A percentile compares a stretch with the other conserved stretches of the same genome.
phyloP scores from a whole-genome alignment of 2,797 vertebrate species.

The Petrocephalus schoutedeni region DNA sequence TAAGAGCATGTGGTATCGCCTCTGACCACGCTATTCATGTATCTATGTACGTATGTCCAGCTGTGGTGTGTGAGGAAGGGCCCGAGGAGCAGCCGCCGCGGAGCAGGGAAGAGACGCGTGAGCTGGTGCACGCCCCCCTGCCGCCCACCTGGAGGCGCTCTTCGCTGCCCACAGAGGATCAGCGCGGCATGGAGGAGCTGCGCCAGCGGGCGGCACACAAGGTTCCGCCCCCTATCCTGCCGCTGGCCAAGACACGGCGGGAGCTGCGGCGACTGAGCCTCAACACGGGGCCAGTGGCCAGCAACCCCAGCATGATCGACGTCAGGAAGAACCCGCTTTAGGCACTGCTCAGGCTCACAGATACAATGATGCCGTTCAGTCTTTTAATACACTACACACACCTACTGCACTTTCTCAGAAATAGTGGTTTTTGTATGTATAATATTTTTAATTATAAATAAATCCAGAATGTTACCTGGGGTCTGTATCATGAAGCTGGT shows the following conservation, averaged over 20 bases:
- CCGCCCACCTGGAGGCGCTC: conserved; percentile 86
- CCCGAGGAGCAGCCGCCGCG: conserved; percentile 46
- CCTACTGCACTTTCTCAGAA: conserved; percentile 9
- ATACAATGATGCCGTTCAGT: background rate
- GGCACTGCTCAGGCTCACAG: conserved; percentile 24
- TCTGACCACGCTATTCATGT: background rate
- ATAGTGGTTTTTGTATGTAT: conserved; percentile 9
- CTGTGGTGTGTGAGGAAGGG: conserved; percentile 16
- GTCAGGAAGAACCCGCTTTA: conserved; percentile 84
- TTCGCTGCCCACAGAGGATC: conserved; percentile 75
- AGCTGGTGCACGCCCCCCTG: conserved; percentile 76
- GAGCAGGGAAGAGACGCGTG: conserved; percentile 69
- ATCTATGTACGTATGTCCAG: background rate
- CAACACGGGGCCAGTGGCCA: conserved; percentile 50
- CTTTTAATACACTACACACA: background rate
- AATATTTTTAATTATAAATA: conserved; percentile 12
- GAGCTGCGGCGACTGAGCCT: conserved; percentile 74
- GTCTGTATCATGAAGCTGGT: background rate
- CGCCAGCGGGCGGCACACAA: conserved; percentile 57
- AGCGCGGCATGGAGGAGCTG: conserved; percentile 63
- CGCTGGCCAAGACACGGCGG: conserved; percentile 63
- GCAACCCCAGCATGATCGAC: conserved; percentile 74
- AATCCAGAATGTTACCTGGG: background rate
- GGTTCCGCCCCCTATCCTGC: conserved; percentile 45
- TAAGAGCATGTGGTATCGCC: background rate